Conservation (phyloP, 2,113 vertebrate genomes). For the Tonatia bakeri region DNA sequence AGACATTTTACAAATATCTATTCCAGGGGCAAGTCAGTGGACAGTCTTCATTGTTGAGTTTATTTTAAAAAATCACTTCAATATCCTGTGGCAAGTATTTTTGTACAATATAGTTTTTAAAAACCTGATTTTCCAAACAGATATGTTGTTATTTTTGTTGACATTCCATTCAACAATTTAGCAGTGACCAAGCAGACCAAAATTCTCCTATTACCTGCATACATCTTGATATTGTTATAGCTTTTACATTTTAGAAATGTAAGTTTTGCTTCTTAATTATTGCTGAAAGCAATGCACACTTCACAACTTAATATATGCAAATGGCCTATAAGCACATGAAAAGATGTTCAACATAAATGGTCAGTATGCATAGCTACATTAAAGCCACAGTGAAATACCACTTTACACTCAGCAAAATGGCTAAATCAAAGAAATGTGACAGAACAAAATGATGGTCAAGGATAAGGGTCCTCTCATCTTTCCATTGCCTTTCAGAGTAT, state of each 20-base stretch:
- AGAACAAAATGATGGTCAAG: background rate
- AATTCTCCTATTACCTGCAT: constrained; percentile 31
- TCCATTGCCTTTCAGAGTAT: background rate
- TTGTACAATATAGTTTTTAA: background rate
- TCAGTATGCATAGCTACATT: background rate
- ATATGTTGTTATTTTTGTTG: constrained; percentile 59
- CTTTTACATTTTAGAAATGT: constrained; percentile 67
- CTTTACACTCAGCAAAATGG: background rate
- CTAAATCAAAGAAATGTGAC: background rate
- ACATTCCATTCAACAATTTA: constrained; percentile 44
- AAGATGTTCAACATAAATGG: background rate
- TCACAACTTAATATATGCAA: background rate
- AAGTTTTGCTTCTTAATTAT: constrained; percentile 64
- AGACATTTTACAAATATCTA: background rate
- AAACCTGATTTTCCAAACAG: background rate
- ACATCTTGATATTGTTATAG: background rate
- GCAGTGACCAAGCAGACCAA: constrained; percentile 42
- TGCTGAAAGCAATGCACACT: constrained; percentile 45
- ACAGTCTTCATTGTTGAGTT: background rate
- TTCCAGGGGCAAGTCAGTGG: background rate
- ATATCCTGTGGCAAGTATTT: constrained; percentile 18
- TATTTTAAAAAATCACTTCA: constrained; percentile 48
- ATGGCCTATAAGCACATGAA: background rate
- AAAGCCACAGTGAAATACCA: background rate
- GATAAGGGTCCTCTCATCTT: background rate